Conservation (phyloP, 2,888 invertebrate genomes). For the Athalia rosae region DNA sequence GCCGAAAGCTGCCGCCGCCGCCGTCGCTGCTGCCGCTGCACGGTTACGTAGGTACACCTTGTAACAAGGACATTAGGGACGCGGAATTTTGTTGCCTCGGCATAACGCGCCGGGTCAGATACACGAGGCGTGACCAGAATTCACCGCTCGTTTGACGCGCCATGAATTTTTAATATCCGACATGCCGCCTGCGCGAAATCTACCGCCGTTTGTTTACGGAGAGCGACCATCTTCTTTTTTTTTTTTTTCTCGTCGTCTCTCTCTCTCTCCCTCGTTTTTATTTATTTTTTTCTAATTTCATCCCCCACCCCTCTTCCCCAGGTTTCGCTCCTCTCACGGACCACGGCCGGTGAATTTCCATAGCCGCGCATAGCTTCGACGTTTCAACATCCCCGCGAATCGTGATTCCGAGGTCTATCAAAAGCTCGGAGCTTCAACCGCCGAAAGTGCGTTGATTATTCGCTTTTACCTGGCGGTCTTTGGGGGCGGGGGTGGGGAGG, state of each 20-base stretch:
- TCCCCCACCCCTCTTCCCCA: too few species aligned
- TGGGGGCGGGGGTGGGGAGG: too few species aligned
- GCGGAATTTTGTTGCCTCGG: slow-evolving; percentile 39
- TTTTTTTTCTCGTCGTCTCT: too few species aligned
- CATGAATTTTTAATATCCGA: slow-evolving; percentile 45
- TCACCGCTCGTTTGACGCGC: slow-evolving; percentile 46
- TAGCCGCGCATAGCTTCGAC: background rate
- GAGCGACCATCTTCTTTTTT: slow-evolving; percentile 5
- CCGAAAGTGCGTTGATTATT: slow-evolving; percentile 22
- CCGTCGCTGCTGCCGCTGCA: too few species aligned
- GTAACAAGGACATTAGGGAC: slow-evolving; percentile 47
- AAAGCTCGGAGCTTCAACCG: slow-evolving; percentile 20
- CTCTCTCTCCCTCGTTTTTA: slow-evolving; percentile 6
- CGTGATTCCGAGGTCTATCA: background rate
- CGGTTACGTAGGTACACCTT: slow-evolving; percentile 5
- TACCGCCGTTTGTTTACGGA: slow-evolving; percentile 23
- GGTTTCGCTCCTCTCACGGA: background rate
- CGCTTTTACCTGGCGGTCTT: slow-evolving; percentile 14
- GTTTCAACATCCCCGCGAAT: slow-evolving; percentile 26
- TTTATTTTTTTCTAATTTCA: background rate
- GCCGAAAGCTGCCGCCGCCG: slow-evolving; percentile 1
- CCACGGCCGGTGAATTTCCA: too few species aligned
- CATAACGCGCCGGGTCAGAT: slow-evolving; percentile 42
- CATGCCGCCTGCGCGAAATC: slow-evolving; percentile 7
- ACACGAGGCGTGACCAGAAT: slow-evolving; percentile 47